Evolutionary conservation across 2,113 vertebrate species (phyloP).

Genomic region (Mesitornis unicolor): DNA sequence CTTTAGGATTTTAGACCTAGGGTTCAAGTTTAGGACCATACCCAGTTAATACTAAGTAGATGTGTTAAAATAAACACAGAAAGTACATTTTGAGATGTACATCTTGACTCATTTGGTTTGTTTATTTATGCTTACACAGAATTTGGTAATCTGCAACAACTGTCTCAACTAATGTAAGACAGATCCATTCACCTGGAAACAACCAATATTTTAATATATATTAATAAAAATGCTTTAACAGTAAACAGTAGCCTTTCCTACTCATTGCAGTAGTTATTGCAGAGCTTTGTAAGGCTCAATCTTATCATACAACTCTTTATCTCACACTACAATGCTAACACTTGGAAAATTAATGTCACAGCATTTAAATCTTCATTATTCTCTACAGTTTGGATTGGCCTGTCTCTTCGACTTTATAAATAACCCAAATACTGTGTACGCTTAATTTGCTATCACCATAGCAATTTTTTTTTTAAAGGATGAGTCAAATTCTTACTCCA

Average conservation of each 20-base stretch:
- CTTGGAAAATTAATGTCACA: not conserved
- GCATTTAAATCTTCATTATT: not conserved
- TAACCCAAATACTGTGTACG: not conserved
- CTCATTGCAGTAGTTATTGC: not conserved
- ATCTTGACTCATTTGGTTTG: not conserved
- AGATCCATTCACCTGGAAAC: not conserved
- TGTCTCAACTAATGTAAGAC: not conserved
- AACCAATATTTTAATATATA: not conserved
- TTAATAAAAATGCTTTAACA: not conserved
- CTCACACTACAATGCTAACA: not conserved
- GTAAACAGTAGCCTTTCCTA: not conserved
- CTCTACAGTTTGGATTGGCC: not conserved
- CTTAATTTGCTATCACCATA: constrained; percentile 16
- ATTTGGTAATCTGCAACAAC: not conserved
- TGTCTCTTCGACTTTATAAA: constrained; percentile 15
- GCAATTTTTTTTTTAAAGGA: constrained; percentile 17
- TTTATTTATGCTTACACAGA: not conserved
- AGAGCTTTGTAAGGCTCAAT: not conserved
- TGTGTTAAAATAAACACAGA: not conserved
- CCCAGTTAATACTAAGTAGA: not conserved
- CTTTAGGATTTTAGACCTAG: not conserved
- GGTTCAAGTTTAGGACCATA: not conserved
- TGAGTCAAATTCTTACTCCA: not conserved
- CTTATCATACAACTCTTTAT: not conserved
- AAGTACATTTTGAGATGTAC: not conserved